A percentile compares a stretch with the other conserved stretches of the same genome.
These are phyloP conservation scores for Dasypogon diadema DNA, from an alignment of 2,888 invertebrate species.

Conservation along the genomic window DNA sequence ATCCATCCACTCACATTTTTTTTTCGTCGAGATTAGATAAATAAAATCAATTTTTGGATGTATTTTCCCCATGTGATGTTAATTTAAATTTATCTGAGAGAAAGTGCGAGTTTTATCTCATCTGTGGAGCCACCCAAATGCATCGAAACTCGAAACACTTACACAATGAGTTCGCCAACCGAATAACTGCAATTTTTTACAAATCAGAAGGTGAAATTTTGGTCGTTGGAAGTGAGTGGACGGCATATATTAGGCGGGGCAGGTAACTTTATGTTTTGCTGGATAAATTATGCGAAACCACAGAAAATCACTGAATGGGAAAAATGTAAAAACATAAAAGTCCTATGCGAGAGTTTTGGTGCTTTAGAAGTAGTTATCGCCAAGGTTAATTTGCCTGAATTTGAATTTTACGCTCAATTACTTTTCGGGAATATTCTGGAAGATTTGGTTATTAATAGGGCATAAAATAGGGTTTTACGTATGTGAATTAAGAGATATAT, in stretches of 20 bases:
- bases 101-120: not conserved
- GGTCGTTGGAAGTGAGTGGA: not conserved
- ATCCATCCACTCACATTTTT: not conserved
- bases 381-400: not conserved
- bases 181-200: slow-evolving; percentile 41
- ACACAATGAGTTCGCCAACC: slow-evolving; percentile 39
- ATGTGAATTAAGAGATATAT: no score
- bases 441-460: no score
- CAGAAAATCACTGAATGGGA: not conserved
- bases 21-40: not conserved
- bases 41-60: not conserved
- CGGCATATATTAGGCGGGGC: slow-evolving; percentile 18
- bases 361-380: not conserved
- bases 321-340: not conserved
- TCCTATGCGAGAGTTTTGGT: not conserved
- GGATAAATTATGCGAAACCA: not conserved
- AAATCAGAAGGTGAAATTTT: slow-evolving; percentile 25
- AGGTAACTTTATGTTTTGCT: not conserved
- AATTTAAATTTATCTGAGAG: not conserved
- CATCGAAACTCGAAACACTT: slow-evolving; percentile 5
- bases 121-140: not conserved
- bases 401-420: not conserved
- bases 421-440: not conserved
- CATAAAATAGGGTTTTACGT: no score
- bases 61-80: not conserved